Percentiles rank a stretch among this genome's conserved stretches.
phyloP scores from a whole-genome alignment of 2,113 vertebrate genomes.

The Chrysochloris asiatica region DNA sequence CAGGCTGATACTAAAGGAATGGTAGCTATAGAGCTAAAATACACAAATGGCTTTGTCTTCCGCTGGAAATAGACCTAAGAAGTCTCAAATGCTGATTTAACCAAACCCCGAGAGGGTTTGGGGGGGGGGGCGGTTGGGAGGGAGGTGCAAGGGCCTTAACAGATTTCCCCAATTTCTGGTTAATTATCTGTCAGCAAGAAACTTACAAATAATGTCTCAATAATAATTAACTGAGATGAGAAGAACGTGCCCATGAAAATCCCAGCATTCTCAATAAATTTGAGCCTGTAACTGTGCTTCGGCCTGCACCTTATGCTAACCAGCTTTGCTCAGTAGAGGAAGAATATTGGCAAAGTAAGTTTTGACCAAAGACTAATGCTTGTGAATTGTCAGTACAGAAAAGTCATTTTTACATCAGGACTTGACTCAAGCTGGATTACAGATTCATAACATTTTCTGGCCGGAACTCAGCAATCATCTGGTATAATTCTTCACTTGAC shows the following conservation, averaged over 20 bases:
- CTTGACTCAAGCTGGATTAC: not conserved
- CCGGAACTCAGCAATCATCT: conserved; percentile 48
- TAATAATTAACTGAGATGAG: conserved; percentile 71
- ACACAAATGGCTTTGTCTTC: conserved; percentile 9
- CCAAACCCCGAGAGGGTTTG: conserved; percentile 36
- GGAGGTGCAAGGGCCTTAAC: not conserved
- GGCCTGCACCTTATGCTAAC: not conserved
- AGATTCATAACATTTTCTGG: conserved; percentile 26
- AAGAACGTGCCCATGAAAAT: conserved; percentile 31
- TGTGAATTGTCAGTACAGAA: not conserved
- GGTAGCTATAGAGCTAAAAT: not conserved
- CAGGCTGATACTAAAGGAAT: not conserved
- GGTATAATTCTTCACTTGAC: conserved; percentile 48
- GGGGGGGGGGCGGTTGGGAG: too few species aligned
- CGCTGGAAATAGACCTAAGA: conserved; percentile 1
- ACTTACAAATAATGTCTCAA: conserved; percentile 61
- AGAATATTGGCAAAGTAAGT: not conserved
- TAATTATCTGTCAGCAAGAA: conserved; percentile 72
- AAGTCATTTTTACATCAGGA: conserved; percentile 47
- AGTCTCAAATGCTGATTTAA: not conserved
- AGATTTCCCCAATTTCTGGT: conserved; percentile 70
- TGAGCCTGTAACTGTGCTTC: not conserved
- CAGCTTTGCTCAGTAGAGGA: not conserved
- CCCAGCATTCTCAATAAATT: not conserved
- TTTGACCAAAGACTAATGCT: not conserved